A percentile compares a stretch with the other conserved stretches of the same genome.
Evolutionary conservation across 1,140 invertebrate genomes (phyloP).

Genomic region (Scaptomyza montana): DNA sequence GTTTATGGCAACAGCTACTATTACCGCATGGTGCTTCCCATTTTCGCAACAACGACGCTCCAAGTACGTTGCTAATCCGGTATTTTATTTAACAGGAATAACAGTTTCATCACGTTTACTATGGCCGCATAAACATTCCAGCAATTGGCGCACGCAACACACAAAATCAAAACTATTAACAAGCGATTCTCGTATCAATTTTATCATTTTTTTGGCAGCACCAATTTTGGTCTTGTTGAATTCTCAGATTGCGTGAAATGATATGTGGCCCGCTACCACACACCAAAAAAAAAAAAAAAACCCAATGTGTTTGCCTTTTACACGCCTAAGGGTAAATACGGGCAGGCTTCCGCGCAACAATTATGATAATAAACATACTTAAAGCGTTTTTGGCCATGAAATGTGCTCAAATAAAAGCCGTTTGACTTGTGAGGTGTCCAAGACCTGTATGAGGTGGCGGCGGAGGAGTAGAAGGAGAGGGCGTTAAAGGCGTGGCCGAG

Average conservation of each 20-base stretch:
- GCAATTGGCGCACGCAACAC: constrained; percentile 20
- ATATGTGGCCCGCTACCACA: constrained; percentile 39
- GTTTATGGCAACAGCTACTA: background rate
- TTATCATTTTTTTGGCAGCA: constrained; percentile 59
- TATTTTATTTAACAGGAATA: constrained; percentile 14
- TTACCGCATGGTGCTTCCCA: constrained; percentile 15
- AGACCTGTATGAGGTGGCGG: background rate
- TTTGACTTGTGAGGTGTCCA: constrained; percentile 49
- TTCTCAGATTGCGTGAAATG: constrained; percentile 56
- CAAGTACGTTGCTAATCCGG: constrained; percentile 21
- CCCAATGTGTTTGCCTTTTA: constrained; percentile 61
- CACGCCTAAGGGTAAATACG: constrained; percentile 53
- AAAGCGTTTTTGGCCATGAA: constrained; percentile 58
- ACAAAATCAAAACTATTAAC: constrained; percentile 14
- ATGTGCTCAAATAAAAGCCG: constrained; percentile 60
- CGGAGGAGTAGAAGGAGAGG: background rate
- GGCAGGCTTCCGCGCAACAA: constrained; percentile 50
- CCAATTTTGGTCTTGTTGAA: constrained; percentile 42
- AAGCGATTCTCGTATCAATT: constrained; percentile 51
- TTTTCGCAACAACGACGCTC: background rate
- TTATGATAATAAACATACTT: constrained; percentile 44
- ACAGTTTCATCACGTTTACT: constrained; percentile 26
- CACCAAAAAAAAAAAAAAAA: background rate
- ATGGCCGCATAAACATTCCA: constrained; percentile 32
- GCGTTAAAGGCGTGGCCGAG: constrained; percentile 21